A percentile compares a stretch with the other conserved stretches of the same genome.
Evolutionary conservation across 2,888 invertebrate genomes (phyloP).

Genomic region (Odontocerum albicorne): DNA sequence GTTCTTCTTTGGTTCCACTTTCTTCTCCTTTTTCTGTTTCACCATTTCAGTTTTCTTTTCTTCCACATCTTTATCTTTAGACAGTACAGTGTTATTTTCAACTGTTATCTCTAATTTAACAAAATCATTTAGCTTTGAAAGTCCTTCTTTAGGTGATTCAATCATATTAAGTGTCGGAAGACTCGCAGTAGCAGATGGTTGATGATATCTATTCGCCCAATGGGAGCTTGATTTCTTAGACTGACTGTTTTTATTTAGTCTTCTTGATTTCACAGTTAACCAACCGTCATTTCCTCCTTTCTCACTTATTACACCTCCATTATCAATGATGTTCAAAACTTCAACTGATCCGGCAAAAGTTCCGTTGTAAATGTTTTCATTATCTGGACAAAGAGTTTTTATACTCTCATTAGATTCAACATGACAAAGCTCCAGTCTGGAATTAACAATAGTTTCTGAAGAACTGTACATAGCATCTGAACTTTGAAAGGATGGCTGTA

Average conservation of each 20-base stretch:
- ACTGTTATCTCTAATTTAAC: conserved; percentile 26
- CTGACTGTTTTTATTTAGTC: conserved; percentile 59
- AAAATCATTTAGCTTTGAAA: conserved; percentile 42
- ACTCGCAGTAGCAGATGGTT: conserved; percentile 82
- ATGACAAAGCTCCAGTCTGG: conserved; percentile 47
- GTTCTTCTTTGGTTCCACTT: conserved; percentile 22
- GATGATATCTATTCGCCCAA: conserved; percentile 77
- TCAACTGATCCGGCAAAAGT: conserved; percentile 51
- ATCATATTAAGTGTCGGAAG: conserved; percentile 70
- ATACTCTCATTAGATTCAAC: conserved; percentile 56
- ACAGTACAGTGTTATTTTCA: conserved; percentile 18
- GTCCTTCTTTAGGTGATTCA: conserved; percentile 54
- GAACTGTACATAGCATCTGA: conserved; percentile 53
- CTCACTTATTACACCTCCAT: conserved; percentile 45
- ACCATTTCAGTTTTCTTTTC: conserved; percentile 6
- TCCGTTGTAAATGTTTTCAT: conserved; percentile 43
- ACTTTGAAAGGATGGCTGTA: conserved; percentile 38
- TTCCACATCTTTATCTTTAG: conserved; percentile 18
- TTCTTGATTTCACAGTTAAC: conserved; percentile 83
- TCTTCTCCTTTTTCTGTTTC: conserved; percentile 33
- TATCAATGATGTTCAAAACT: conserved; percentile 51
- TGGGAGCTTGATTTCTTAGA: conserved; percentile 65
- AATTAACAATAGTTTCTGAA: conserved; percentile 57
- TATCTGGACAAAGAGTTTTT: conserved; percentile 53
- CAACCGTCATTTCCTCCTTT: conserved; percentile 69